These are phyloP conservation scores for Eidolon dupreanum DNA, from an alignment of 2,797 vertebrate species.

Conservation along the genomic window DNA sequence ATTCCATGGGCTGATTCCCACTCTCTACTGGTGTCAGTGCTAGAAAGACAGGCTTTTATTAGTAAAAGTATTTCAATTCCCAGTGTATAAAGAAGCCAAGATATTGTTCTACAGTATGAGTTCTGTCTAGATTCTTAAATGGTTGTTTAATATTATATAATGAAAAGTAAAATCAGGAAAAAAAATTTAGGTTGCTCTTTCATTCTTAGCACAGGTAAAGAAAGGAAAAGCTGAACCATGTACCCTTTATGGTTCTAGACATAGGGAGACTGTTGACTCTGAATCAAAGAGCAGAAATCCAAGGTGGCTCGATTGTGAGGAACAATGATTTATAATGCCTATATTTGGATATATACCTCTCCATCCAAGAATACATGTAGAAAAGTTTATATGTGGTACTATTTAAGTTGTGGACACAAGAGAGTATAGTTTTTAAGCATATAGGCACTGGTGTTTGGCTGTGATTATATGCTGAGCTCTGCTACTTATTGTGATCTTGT, in stretches of 20 bases:
- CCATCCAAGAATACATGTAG: neutral
- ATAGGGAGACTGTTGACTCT: neutral
- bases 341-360: neutral
- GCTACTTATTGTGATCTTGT: neutral
- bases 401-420: neutral
- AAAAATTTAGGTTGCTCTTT: neutral
- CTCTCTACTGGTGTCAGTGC: neutral
- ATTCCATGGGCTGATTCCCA: neutral
- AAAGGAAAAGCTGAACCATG: neutral
- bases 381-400: neutral
- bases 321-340: neutral
- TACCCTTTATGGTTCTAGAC: neutral
- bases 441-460: neutral
- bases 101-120: neutral
- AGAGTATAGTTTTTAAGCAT: neutral
- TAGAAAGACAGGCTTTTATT: neutral
- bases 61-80: neutral
- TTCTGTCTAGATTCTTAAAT: slow-evolving; percentile 13
- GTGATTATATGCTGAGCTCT: neutral
- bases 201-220: neutral
- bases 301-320: neutral
- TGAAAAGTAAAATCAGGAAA: neutral
- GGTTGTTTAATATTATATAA: slow-evolving; percentile 9
- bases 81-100: neutral
- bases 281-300: neutral